Evolutionary conservation across 2,888 invertebrate species (phyloP), one percentile per base, ranked within the genome.

Genomic region (Protula sp.): DNA sequence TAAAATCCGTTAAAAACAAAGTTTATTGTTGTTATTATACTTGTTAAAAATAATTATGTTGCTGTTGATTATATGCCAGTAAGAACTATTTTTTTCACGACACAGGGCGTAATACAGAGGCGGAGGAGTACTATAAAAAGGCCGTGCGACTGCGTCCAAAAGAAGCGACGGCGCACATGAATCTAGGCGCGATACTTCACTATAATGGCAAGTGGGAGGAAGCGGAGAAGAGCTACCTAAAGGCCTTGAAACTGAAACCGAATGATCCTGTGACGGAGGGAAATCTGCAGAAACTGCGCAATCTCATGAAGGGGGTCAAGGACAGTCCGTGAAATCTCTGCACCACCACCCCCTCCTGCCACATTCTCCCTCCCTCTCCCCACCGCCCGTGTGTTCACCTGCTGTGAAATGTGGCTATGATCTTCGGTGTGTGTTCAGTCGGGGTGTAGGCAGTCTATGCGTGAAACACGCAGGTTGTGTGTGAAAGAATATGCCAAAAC

Each of bases 171-270:
- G 90, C 92, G 61, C 92, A 94, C 82, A 92, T 94, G 74, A 95
- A 97, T 82, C 85, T 94, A 59, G 97, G 95, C 28, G 95, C 95
- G 60, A 95, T 97, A 77, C 85, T 94, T 61, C 95, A 97, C 83
- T 85, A 94, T 68, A 92, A 94, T 79, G 92, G 92, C 28, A 93
- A 93, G 81, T 89, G 92, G 72, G 84, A 85, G 29, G 90, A 92
- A 67, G 97, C 97, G 0, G 92, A 92, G 52, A 85, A 86, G 22
- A 89, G 91, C 62, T 97, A 97, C 81, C 85, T 89, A 69, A 87
- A 88, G 75, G 94, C 95, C 0, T 83, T 97, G 60, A 85, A 88
- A 74, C 83, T 95, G 59, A 89, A 92, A 76, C 95, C 95, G 0
- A 88, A 89, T 66, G 94, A 97, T 80, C 86, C 87, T 62, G 90